Evolutionary conservation across 2,797 vertebrate species (phyloP), one percentile per base, ranked within the genome.

Genomic region (Australoheros facetus): DNA sequence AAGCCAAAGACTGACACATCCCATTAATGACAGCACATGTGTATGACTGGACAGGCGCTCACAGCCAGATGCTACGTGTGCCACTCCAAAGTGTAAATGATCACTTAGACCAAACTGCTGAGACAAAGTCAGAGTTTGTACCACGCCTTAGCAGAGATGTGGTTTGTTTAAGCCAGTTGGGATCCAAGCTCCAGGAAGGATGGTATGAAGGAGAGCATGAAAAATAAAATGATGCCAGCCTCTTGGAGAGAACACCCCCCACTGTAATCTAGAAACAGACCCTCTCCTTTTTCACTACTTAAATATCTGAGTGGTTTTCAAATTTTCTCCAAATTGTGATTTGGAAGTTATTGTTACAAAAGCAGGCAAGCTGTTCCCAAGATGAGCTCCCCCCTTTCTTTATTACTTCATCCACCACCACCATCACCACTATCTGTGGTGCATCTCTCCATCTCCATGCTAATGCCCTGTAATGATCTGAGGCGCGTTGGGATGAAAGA

Each of bases 401-500:
- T 21, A 51, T 64, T 2, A 28, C 23, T 7, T 16, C n/a, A 60
- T 73, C 75, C 81, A 71, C 56, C 62, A 53, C 56, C 75, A 37
- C 37, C 37, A 37, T 11, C 9, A 30, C 56, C 75, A 55, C 64
- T 88, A 69, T 69, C 80, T 57, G 56, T 78, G 79, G 82, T 74
- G 82, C 88, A 91, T 90, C 90, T 78, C 90, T 90, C 91, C 88
- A 90, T 92, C 93, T 90, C 83, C 89, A 91, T 93, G 91, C 92
- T 93, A 92, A 94, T 94, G 90, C 85, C 82, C 89, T 92, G 85
- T 94, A 93, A 95, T 92, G 91, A 94, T 95, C 85, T 91, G 90
- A 94, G 88, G 87, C 80, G 66, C 77, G 37, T 58, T 12, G 74
- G 89, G 88, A 93, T 94, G 86, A 94, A 93, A 94, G 88, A 93